phyloP scores from a whole-genome alignment of 2,888 invertebrate genomes.

The Chaitophorus viminalis region DNA sequence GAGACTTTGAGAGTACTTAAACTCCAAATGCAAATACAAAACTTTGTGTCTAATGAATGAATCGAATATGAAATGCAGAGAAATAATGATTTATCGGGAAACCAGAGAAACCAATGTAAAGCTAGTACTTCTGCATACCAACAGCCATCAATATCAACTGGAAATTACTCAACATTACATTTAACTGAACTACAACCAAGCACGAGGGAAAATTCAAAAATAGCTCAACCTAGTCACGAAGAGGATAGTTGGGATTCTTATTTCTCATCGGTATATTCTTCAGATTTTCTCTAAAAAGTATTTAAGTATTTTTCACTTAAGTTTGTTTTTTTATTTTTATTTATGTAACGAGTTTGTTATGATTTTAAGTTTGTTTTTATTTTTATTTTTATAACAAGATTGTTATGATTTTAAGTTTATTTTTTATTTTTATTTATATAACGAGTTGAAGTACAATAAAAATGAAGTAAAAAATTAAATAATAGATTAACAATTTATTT shows the following conservation, averaged over 20 bases:
- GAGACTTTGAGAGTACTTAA: too few species aligned
- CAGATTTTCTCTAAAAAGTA: too few species aligned
- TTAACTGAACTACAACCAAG: too few species aligned
- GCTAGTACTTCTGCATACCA: too few species aligned
- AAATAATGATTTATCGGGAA: not conserved
- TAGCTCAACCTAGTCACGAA: too few species aligned
- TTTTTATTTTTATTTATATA: slow-evolving; percentile 25
- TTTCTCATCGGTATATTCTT: too few species aligned
- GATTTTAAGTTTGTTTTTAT: slow-evolving; percentile 17
- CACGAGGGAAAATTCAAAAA: too few species aligned
- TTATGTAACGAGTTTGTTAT: not conserved
- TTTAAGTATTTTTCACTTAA: too few species aligned
- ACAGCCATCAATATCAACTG: slow-evolving; percentile 24
- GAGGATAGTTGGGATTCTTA: too few species aligned
- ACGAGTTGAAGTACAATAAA: slow-evolving; percentile 40
- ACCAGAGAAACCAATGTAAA: not conserved
- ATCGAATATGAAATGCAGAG: not conserved
- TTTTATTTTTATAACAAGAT: slow-evolving; percentile 8
- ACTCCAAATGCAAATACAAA: slow-evolving; percentile 39
- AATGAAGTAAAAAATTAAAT: slow-evolving; percentile 42
- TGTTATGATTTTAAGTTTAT: slow-evolving; percentile 9
- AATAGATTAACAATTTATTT: slow-evolving; percentile 44
- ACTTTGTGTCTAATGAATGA: slow-evolving; percentile 24
- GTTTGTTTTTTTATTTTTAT: too few species aligned
- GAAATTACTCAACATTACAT: slow-evolving; percentile 36